A percentile compares a stretch with the other conserved stretches of the same genome.
Conservation (phyloP, 2,797 vertebrate genomes). For the Glossophaga mutica region DNA sequence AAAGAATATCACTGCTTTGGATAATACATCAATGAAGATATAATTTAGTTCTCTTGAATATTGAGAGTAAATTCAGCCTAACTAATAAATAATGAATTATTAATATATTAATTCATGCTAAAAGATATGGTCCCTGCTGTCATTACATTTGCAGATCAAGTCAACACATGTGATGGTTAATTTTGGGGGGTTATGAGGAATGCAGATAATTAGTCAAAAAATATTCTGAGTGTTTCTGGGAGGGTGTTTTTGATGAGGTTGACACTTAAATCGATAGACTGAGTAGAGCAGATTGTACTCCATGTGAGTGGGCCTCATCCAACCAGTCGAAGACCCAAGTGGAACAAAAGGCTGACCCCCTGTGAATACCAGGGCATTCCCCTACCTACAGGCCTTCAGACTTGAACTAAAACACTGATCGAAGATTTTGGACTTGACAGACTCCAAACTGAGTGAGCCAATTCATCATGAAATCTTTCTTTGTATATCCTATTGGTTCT, state of each 20-base stretch:
- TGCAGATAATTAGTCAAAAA: neutral
- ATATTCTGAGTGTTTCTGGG: neutral
- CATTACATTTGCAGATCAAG: neutral
- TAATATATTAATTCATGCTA: neutral
- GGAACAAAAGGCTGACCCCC: neutral
- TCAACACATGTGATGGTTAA: neutral
- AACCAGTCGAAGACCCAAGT: neutral
- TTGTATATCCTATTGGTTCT: neutral
- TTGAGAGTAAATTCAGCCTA: neutral
- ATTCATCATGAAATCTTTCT: neutral
- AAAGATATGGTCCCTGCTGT: neutral
- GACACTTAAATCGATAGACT: neutral
- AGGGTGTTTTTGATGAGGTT: neutral
- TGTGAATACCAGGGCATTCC: neutral
- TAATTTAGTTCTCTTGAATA: neutral
- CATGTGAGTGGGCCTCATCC: neutral
- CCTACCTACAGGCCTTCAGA: neutral
- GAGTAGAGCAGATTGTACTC: neutral
- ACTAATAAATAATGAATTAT: neutral
- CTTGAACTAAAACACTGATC: neutral
- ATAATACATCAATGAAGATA: neutral
- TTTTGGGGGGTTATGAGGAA: neutral
- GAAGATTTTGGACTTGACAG: neutral
- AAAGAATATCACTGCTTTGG: neutral
- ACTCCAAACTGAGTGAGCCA: neutral